A percentile compares a stretch with the other conserved stretches of the same genome.
Evolutionary conservation across 2,797 vertebrate genomes (phyloP).

Genomic region (Falco naumanni): DNA sequence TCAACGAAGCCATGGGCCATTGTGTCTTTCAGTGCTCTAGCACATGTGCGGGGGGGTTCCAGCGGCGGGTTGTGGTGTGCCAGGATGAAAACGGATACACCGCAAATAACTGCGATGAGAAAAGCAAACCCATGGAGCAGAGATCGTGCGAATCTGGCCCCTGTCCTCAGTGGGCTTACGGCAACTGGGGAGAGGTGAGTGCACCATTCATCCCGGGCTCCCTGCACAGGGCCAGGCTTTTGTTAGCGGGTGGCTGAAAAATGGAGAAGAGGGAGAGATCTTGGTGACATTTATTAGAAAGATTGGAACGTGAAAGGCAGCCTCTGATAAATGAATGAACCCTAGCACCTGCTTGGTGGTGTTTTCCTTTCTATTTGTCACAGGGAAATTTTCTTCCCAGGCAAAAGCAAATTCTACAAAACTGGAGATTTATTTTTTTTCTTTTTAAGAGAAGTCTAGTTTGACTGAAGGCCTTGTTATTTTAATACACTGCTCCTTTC

Average conservation of each 20-base stretch:
- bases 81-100: constrained; percentile 96
- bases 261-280: not conserved
- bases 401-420: not conserved
- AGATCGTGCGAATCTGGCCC: constrained; percentile 94
- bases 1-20: not conserved
- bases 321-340: not conserved
- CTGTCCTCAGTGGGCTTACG: constrained; percentile 95
- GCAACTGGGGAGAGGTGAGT: constrained; percentile 97
- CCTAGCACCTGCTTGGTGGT: not conserved
- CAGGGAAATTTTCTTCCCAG: not conserved
- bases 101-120: constrained; percentile 89
- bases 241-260: not conserved
- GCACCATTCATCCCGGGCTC: not conserved
- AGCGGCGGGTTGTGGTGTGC: constrained; percentile 95
- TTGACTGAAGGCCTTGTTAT: not conserved
- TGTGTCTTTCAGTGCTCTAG: constrained; percentile 91
- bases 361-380: not conserved
- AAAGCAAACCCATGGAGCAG: constrained; percentile 89
- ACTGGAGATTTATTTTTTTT: not conserved
- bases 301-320: not conserved
- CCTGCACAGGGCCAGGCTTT: not conserved
- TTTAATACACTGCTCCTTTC: not conserved
- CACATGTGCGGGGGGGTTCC: constrained; percentile 97
- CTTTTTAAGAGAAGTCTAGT: not conserved
- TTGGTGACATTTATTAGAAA: not conserved